These are phyloP conservation scores for Sceliomorpha sp. DNA, from an alignment of 2,888 invertebrate species.

Conservation along the genomic window DNA sequence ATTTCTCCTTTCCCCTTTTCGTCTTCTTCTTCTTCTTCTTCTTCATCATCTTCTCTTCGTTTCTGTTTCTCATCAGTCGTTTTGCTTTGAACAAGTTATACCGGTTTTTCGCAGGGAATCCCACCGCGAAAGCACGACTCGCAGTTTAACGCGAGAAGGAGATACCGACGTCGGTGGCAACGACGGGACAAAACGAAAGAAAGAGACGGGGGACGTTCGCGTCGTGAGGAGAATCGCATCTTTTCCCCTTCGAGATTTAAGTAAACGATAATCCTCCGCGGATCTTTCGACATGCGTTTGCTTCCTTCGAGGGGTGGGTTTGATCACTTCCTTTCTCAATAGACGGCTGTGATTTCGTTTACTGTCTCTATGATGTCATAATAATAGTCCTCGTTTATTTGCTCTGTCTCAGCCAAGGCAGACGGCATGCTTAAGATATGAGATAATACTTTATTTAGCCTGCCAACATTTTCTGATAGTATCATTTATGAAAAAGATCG, in stretches of 20 bases:
- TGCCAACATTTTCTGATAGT: not conserved
- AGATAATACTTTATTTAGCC: not conserved
- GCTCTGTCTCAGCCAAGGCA: not conserved
- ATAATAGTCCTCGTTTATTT: constrained; percentile 6
- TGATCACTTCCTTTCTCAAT: constrained; percentile 46
- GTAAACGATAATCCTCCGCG: constrained; percentile 18
- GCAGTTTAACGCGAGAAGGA: constrained; percentile 10
- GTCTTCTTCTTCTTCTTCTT: too few relatives aligned
- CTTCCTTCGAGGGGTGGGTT: constrained; percentile 8
- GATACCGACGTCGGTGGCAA: constrained; percentile 23
- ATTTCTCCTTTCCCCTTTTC: constrained; percentile 11
- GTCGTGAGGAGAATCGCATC: not conserved
- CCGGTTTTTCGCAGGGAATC: constrained; percentile 65
- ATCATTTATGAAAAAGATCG: too few relatives aligned
- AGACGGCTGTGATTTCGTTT: constrained; percentile 7
- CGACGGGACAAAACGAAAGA: not conserved
- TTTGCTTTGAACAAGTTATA: constrained; percentile 66
- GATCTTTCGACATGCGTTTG: constrained; percentile 2
- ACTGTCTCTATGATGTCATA: constrained; percentile 3
- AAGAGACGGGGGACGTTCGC: not conserved
- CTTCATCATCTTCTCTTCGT: constrained; percentile 21
- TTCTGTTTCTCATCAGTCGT: constrained; percentile 47
- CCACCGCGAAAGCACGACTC: constrained; percentile 53
- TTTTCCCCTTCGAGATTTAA: constrained; percentile 13
- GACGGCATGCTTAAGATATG: not conserved